Evolutionary conservation across 2,797 vertebrate genomes (phyloP).

Genomic region (Phoebastria nigripes): DNA sequence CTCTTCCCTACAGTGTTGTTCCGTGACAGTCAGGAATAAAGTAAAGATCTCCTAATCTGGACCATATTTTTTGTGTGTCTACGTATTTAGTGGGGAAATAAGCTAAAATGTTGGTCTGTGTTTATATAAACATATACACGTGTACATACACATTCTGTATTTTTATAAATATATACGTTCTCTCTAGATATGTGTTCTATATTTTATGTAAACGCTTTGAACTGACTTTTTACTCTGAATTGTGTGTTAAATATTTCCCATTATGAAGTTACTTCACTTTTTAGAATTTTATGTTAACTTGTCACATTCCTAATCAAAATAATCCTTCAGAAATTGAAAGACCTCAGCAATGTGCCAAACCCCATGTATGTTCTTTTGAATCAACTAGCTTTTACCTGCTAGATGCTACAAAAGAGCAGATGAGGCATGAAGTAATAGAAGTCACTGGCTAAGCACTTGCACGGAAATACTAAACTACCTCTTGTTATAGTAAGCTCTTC

Average conservation of each 20-base stretch:
- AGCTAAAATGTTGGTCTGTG: background rate
- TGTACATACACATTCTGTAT: background rate
- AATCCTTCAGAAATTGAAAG: background rate
- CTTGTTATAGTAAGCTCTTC: background rate
- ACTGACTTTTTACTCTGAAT: background rate
- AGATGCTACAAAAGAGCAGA: background rate
- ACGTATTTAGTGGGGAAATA: background rate
- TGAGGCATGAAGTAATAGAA: background rate
- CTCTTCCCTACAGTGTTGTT: background rate
- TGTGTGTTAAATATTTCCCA: background rate
- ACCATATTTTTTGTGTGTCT: background rate
- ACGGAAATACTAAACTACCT: background rate
- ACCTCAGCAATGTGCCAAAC: background rate
- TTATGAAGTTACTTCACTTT: background rate
- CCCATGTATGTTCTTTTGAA: background rate
- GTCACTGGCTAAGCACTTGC: background rate
- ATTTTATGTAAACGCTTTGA: background rate
- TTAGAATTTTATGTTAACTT: background rate
- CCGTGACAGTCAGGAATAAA: background rate
- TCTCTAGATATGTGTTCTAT: background rate
- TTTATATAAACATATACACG: background rate
- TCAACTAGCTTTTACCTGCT: background rate
- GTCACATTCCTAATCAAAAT: background rate
- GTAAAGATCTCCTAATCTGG: background rate
- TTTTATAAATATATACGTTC: background rate